Conservation (phyloP, 92 coral and sea anemone species). For the Paragorgia papillata region DNA sequence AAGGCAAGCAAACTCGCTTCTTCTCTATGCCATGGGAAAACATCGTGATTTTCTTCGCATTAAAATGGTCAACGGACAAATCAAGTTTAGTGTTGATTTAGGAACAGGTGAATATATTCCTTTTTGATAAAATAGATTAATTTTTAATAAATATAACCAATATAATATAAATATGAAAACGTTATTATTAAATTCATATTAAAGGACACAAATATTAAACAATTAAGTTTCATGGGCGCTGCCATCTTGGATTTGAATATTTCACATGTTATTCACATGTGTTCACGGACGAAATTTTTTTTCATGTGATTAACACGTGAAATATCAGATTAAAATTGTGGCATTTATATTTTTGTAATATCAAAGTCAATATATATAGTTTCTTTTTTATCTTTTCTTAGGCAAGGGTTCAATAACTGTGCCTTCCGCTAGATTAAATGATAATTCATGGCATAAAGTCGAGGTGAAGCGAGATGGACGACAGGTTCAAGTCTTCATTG, state of each 20-base stretch:
- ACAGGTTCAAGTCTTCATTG: constrained; percentile 8
- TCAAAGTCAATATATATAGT: not conserved
- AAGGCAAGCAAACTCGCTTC: constrained; percentile 10
- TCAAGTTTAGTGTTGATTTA: constrained; percentile 27
- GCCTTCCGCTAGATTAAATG: constrained; percentile 19
- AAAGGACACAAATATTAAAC: too few relatives aligned
- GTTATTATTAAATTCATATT: too few relatives aligned
- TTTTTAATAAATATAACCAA: too few relatives aligned
- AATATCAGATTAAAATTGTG: too few relatives aligned
- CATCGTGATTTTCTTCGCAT: constrained; percentile 38
- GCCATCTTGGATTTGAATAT: too few relatives aligned
- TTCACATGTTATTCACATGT: too few relatives aligned
- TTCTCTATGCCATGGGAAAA: constrained; percentile 38
- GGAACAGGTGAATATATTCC: constrained; percentile 29
- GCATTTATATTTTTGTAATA: too few relatives aligned
- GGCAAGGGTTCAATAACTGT: constrained; percentile 33
- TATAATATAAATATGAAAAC: too few relatives aligned
- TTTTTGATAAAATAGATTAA: not conserved
- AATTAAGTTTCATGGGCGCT: too few relatives aligned
- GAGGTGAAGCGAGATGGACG: constrained; percentile 21
- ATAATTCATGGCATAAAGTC: constrained; percentile 24
- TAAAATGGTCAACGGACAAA: constrained; percentile 26
- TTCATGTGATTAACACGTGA: too few relatives aligned
- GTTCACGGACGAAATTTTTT: too few relatives aligned
- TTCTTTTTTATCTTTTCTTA: not conserved